Evolutionary conservation across 2,113 vertebrate genomes (phyloP).

Genomic region (Notarius lentiginosus): DNA sequence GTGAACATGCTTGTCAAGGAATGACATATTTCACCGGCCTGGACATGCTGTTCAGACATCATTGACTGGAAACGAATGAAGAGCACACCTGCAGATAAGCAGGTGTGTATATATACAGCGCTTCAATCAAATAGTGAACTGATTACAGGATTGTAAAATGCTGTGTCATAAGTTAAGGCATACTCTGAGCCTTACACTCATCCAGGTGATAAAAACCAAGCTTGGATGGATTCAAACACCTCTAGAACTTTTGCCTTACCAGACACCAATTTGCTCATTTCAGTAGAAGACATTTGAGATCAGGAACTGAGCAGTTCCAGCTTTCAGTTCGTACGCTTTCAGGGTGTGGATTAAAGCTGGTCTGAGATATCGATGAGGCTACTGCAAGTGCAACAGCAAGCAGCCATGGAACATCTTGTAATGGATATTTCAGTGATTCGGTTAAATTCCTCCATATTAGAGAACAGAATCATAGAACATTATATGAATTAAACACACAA

Average conservation of each 20-base stretch:
- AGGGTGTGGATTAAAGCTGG: background rate
- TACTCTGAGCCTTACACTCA: background rate
- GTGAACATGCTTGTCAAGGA: background rate
- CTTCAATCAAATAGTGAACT: constrained; percentile 6
- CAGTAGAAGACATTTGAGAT: background rate
- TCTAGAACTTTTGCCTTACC: background rate
- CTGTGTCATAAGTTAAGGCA: background rate
- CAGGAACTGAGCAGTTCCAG: background rate
- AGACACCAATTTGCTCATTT: background rate
- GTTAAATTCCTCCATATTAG: background rate
- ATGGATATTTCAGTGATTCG: background rate
- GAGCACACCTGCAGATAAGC: constrained; percentile 3
- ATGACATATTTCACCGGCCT: constrained; percentile 14
- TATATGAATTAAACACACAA: background rate
- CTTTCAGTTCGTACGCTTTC: background rate
- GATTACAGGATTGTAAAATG: background rate
- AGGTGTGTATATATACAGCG: background rate
- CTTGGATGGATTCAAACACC: background rate
- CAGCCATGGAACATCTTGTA: background rate
- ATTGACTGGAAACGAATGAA: background rate
- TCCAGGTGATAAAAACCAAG: background rate
- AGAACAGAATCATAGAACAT: background rate
- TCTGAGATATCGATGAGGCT: background rate
- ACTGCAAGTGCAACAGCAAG: background rate
- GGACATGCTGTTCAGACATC: constrained; percentile 6